Percentiles rank a stretch among this genome's conserved stretches.
Evolutionary conservation across 64 coral and sea anemone species (phyloP).

Genomic region (Montipora sp.): DNA sequence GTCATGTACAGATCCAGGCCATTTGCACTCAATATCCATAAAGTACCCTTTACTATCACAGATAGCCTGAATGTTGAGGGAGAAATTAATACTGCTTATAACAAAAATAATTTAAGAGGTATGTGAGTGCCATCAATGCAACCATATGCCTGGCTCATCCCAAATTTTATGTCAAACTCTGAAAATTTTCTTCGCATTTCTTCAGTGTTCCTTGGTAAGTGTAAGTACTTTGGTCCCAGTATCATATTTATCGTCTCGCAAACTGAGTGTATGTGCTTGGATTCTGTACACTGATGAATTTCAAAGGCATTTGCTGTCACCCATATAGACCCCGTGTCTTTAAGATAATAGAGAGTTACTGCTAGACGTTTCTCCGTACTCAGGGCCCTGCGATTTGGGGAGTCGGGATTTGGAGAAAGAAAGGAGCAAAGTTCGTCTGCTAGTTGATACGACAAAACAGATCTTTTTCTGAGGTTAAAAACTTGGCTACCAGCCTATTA

Average conservation of each 20-base stretch:
- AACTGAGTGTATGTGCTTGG: slow-evolving; percentile 21
- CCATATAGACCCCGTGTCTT: not conserved
- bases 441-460: not conserved
- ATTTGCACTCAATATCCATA: not conserved
- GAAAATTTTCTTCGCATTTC: slow-evolving; percentile 67
- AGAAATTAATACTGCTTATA: slow-evolving; percentile 65
- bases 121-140: slow-evolving; percentile 70
- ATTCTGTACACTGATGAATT: slow-evolving; percentile 54
- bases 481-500: no score
- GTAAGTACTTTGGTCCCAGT: slow-evolving; percentile 52
- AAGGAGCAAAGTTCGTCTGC: not conserved
- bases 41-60: slow-evolving; percentile 60
- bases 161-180: slow-evolving; percentile 58
- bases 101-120: slow-evolving; percentile 42
- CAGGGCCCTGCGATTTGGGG: no score
- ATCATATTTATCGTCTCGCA: slow-evolving; percentile 25
- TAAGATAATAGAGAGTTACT: no score
- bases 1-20: slow-evolving; percentile 71
- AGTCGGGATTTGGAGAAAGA: no score
- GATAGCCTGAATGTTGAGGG: slow-evolving; percentile 60
- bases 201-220: slow-evolving; percentile 48
- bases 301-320: slow-evolving; percentile 55
- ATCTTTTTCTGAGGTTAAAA: no score
- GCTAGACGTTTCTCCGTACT: no score
- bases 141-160: not conserved